phyloP scores from a whole-genome alignment of 2,888 invertebrate species.

The Tetranychus piercei region DNA sequence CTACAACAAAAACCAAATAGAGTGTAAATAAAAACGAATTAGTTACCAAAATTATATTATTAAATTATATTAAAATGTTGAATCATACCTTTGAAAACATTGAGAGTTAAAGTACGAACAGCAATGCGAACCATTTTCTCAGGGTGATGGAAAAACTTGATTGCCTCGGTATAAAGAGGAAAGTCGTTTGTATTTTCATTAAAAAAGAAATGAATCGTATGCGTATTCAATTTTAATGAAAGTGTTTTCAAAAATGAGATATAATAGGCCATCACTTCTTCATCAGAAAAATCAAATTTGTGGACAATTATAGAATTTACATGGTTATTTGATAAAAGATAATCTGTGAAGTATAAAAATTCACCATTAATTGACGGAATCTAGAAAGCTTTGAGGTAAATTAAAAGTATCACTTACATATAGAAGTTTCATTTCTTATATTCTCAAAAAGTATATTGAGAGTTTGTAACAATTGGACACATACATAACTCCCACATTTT shows the following conservation, averaged over 20 bases:
- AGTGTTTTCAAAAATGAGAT: constrained; percentile 96
- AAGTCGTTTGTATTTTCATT: constrained; percentile 89
- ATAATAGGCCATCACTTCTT: constrained; percentile 99
- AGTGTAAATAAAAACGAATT: not conserved
- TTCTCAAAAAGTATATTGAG: constrained; percentile 98
- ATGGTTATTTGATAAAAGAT: constrained; percentile 94
- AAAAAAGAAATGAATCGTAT: constrained; percentile 91
- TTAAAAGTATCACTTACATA: constrained; percentile 54
- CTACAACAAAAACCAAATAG: constrained; percentile 37
- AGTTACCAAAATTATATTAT: not conserved
- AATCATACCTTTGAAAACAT: constrained; percentile 53
- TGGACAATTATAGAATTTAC: constrained; percentile 98
- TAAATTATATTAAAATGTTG: not conserved
- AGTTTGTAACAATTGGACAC: constrained; percentile 91
- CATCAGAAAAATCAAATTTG: constrained; percentile 97
- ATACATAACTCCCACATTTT: constrained; percentile 87
- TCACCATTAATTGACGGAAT: constrained; percentile 7
- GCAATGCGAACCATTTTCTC: constrained; percentile 99
- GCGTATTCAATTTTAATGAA: constrained; percentile 86
- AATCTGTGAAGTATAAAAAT: constrained; percentile 52
- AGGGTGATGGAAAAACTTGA: constrained; percentile 96
- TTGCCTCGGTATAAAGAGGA: constrained; percentile 93
- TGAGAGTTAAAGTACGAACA: constrained; percentile 85
- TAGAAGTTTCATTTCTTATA: constrained; percentile 90
- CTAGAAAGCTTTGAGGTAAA: constrained; percentile 16